Conservation (phyloP, 2,113 vertebrate species). For the Scophthalmus maximus region DNA sequence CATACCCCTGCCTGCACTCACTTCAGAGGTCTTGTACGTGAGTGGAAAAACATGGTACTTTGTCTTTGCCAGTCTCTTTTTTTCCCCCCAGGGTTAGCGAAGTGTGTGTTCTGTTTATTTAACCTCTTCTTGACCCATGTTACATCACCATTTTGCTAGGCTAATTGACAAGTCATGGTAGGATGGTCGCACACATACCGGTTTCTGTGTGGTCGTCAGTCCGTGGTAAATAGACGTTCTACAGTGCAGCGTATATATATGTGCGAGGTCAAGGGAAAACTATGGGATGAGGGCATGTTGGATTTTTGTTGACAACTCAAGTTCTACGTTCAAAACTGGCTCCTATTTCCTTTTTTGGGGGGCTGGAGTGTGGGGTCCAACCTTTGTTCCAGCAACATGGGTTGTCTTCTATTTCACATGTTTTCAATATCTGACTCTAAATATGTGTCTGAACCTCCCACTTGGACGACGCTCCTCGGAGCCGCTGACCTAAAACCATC, state of each 20-base stretch:
- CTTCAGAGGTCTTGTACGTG: conserved; percentile 27
- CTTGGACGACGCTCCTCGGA: conserved; percentile 1
- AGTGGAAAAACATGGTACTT: conserved; percentile 69
- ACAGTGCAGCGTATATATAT: conserved; percentile 61
- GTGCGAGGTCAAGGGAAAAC: conserved; percentile 71
- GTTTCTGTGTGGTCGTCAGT: conserved; percentile 76
- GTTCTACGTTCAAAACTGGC: conserved; percentile 28
- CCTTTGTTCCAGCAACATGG: conserved; percentile 41
- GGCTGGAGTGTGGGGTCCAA: conserved; percentile 21
- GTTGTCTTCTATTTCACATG: conserved; percentile 42
- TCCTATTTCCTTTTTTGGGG: conserved; percentile 35
- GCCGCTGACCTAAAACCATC: conserved; percentile 40
- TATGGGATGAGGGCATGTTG: conserved; percentile 50
- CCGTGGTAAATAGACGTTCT: conserved; percentile 67
- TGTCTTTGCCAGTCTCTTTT: conserved; percentile 57
- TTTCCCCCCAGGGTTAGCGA: conserved; percentile 37
- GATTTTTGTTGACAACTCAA: conserved; percentile 65
- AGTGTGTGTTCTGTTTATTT: conserved; percentile 74
- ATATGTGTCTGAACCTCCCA: conserved; percentile 39
- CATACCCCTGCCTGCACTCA: conserved; percentile 8
- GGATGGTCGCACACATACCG: conserved; percentile 1
- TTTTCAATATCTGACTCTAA: conserved; percentile 39
- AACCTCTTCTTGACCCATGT: conserved; percentile 72
- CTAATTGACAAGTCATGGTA: conserved; percentile 74
- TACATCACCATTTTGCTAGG: conserved; percentile 71